Evolutionary conservation across 2,797 vertebrate genomes (phyloP), one percentile per base, ranked within the genome.

Genomic region (Limnodromus scolopaceus): DNA sequence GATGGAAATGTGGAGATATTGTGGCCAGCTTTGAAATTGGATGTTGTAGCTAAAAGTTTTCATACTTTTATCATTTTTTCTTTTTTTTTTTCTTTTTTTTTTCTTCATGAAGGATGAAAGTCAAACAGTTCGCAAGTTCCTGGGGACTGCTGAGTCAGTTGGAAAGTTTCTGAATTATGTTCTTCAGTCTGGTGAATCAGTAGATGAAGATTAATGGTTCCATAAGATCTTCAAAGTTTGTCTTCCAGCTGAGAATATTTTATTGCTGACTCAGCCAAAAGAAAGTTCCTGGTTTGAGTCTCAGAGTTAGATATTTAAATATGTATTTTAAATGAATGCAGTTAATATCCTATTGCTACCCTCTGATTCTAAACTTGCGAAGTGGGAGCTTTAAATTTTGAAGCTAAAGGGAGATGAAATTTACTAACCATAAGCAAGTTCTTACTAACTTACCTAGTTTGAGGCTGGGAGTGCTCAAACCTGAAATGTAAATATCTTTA

Each of bases 231-330:
- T 91, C 71, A 94, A 87, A 94, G 57, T 70, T 57, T 49, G 48
- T 68, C 53, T 85, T 84, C 54, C 61, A 80, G 32, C 48, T 70
- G 81, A 75, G 70, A 51, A 51, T 15, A 76, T 1, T 61, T 84
- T 65, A 81, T 57, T 77, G n/a, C 81, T 94, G 87, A 89, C 32
- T 96, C 92, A 86, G 49, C 46, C 57, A 66, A 78, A 94, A 93
- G 16, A 72, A 72, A 60, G 27, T 63, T 82, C 54, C 23, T 84
- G 25, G 11, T 86, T 74, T 86, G 14, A 79, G 5, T 76, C 24
- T 80, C 24, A 53, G n/a, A 46, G n/a, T 76, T 63, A 70, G 11
- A 36, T 6, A 55, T 58, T 88, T 84, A 76, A 84, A 70, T 87
- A 66, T 16, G 17, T 2, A 53, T 86, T 94, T 88, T n/a, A 84